Evolutionary conservation across 2,113 vertebrate genomes (phyloP).

Genomic region (Neogale vison): DNA sequence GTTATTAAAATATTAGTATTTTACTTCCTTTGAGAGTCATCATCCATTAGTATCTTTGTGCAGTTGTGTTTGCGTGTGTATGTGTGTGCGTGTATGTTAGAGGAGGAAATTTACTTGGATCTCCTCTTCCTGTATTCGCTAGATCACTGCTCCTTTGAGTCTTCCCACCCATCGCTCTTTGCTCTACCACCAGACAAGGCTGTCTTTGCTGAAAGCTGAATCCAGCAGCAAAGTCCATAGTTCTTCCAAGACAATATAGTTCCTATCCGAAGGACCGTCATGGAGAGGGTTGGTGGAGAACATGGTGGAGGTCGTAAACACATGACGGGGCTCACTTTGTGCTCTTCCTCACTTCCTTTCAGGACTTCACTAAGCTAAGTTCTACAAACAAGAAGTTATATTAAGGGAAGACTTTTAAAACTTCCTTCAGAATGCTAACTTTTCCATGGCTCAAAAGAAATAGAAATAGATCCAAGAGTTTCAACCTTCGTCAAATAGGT

Average conservation of each 20-base stretch:
- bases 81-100: too few relatives aligned
- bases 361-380: not conserved
- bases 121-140: not conserved
- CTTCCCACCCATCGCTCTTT: not conserved
- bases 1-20: not conserved
- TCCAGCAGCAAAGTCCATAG: not conserved
- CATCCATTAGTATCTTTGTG: not conserved
- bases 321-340: not conserved
- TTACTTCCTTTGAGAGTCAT: not conserved
- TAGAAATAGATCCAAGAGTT: not conserved
- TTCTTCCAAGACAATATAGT: not conserved
- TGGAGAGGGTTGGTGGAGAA: not conserved
- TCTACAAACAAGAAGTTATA: not conserved
- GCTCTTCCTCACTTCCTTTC: not conserved
- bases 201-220: not conserved
- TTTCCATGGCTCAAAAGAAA: not conserved
- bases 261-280: not conserved
- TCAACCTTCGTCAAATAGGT: not conserved
- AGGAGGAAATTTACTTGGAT: not conserved
- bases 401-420: not conserved
- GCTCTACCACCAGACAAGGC: not conserved
- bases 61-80: not conserved
- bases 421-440: not conserved
- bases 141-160: not conserved
- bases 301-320: too few relatives aligned